Base-by-base conservation (phyloP, 2,797 vertebrate genomes). In the Buphagus erythrorhynchus region DNA sequence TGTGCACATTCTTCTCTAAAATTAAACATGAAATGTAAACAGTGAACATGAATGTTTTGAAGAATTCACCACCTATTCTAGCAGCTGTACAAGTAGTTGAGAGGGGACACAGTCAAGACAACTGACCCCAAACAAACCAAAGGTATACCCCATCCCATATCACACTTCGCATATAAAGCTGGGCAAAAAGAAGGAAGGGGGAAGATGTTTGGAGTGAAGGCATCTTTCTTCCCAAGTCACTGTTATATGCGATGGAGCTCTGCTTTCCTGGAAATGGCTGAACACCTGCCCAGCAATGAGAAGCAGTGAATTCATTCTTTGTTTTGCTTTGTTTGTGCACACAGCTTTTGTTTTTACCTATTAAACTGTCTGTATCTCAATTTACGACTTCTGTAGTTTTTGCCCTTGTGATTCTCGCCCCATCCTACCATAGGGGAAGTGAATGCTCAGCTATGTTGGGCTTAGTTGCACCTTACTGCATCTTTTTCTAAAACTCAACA, bases 381-480 rank as follows among this genome's bases (percentile, higher is more conserved):
- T 7, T 10, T 21, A 38, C 0, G 11, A 68, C 28, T 76, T 45
- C 26, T 14, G 5, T 28, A 51, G 29, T 22, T 68, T 38, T 45
- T 33, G 11, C 29, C 10, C 16, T 33, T 68, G 25, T 12, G 17
- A 29, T 20, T 54, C 19, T 40, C 29, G 54, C 20, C 9, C 13
- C 4, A 4, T 15, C 20, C 24, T 13, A 13, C 16, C 0, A 3
- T 2, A 26, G 16, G 13, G 6, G 13, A 68, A 33, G 16, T 46
- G 22, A 76, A 38, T 24, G 16, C 11, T 33, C 8, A 59, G 7
- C 16, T 17, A 11, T 29, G 24, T 20, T 25, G 2, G 25, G 46
- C 16, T 61, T 14, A 38, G 13, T 17, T 52, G 24, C 28, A 69
- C 15, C 6, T 40, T 59, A 31, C 12, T 8, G 6, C 8, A 77